Percentiles rank a stretch among this genome's conserved stretches.
phyloP scores from a whole-genome alignment of 2,797 vertebrate species.

The Lithobates pipiens region DNA sequence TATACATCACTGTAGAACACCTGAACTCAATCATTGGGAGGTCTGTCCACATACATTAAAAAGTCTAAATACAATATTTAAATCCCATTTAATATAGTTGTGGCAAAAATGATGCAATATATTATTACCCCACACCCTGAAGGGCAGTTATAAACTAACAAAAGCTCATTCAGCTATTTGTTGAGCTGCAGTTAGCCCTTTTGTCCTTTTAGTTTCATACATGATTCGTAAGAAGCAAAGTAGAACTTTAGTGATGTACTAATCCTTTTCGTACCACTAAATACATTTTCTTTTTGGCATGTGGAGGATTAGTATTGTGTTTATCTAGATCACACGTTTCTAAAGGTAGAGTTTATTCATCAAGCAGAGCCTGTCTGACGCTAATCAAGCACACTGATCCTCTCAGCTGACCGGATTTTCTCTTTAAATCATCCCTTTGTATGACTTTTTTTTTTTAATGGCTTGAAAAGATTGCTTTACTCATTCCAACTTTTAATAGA shows the following conservation, averaged over 20 bases:
- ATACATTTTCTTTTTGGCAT: neutral
- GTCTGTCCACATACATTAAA: neutral
- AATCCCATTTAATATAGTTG: neutral
- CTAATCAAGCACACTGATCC: slow-evolving; percentile 32
- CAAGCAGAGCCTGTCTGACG: neutral
- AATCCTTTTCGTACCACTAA: slow-evolving; percentile 9
- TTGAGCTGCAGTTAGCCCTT: too few species aligned
- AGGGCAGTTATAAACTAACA: neutral
- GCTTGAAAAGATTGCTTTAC: slow-evolving; percentile 36
- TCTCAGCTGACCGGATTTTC: slow-evolving; percentile 19
- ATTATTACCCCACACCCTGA: neutral
- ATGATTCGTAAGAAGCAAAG: neutral
- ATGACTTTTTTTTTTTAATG: slow-evolving; percentile 12
- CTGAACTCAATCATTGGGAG: neutral
- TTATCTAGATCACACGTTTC: slow-evolving; percentile 14
- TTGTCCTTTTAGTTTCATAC: neutral
- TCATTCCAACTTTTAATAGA: slow-evolving; percentile 49
- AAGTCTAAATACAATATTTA: neutral
- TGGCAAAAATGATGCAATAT: neutral
- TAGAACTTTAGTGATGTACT: neutral
- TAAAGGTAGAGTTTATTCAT: slow-evolving; percentile 11
- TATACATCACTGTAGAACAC: neutral
- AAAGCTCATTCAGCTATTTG: neutral
- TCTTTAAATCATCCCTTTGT: slow-evolving; percentile 33
- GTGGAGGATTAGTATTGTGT: neutral